Conservation (phyloP, 2,113 vertebrate genomes). For the Ginglymostoma cirratum region DNA sequence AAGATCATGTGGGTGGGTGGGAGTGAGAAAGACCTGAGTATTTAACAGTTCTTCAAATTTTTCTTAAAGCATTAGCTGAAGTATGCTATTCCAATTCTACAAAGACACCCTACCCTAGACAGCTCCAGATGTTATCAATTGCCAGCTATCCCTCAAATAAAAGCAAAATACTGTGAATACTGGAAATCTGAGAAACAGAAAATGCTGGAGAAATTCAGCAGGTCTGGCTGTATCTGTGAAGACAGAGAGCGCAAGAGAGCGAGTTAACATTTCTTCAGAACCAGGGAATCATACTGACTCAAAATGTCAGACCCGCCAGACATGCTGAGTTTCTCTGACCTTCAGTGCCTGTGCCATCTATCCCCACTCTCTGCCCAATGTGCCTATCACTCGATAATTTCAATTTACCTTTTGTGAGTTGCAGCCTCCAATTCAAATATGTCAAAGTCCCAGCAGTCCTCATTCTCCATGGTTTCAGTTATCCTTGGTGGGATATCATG, state of each 20-base stretch:
- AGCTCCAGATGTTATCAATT: not conserved
- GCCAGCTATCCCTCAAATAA: not conserved
- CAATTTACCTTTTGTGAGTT: conserved; percentile 75
- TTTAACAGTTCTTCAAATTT: not conserved
- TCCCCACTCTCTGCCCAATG: not conserved
- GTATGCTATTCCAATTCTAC: not conserved
- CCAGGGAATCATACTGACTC: too few relatives aligned
- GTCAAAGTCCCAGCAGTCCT: conserved; percentile 88
- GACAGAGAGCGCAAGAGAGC: too few relatives aligned
- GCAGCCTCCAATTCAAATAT: conserved; percentile 88
- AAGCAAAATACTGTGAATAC: too few relatives aligned
- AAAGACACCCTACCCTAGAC: not conserved
- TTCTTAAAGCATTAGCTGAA: not conserved
- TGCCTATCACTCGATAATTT: not conserved
- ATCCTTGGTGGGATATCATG: conserved; percentile 80
- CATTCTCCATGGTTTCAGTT: conserved; percentile 84
- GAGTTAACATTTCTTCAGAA: too few relatives aligned
- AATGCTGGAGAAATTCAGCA: too few relatives aligned
- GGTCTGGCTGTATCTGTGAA: too few relatives aligned
- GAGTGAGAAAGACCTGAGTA: too few relatives aligned
- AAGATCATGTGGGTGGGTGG: too few relatives aligned
- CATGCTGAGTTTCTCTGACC: too few relatives aligned
- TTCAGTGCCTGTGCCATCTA: too few relatives aligned
- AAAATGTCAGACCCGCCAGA: too few relatives aligned
- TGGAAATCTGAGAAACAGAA: too few relatives aligned